Conservation (phyloP, 2,113 vertebrate species). For the Hippoglossus stenolepis region DNA sequence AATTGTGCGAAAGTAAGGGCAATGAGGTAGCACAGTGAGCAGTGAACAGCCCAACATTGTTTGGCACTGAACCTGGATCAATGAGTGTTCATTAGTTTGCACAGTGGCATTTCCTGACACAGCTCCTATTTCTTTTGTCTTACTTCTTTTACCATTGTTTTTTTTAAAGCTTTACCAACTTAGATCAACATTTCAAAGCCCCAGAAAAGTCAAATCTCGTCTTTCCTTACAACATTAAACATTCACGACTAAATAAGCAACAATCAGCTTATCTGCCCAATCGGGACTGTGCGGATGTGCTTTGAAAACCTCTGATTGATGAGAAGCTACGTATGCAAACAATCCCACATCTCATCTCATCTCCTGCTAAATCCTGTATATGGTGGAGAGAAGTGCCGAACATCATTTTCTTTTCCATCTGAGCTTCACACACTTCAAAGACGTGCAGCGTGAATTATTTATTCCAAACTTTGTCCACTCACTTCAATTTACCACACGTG, state of each 20-base stretch:
- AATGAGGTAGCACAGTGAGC: not conserved
- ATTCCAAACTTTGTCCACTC: not conserved
- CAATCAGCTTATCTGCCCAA: not conserved
- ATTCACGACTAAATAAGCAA: conserved; percentile 1
- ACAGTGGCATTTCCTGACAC: not conserved
- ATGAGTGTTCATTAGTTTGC: not conserved
- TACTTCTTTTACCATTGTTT: not conserved
- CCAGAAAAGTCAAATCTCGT: not conserved
- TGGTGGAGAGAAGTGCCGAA: not conserved
- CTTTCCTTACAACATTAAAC: not conserved
- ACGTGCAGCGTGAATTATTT: not conserved
- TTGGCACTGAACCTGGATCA: not conserved
- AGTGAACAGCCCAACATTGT: not conserved
- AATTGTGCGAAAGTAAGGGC: conserved; percentile 1
- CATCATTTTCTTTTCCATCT: not conserved
- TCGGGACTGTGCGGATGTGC: not conserved
- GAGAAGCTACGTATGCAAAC: not conserved
- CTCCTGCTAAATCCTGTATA: not conserved
- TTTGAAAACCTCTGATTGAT: not conserved
- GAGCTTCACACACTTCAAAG: not conserved
- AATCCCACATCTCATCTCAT: not conserved
- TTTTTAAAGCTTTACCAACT: not conserved
- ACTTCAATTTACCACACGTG: not conserved
- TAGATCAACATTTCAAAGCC: not conserved
- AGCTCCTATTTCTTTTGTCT: not conserved